Evolutionary conservation across 2,113 vertebrate species (phyloP).

Genomic region (Crotalus helleri): DNA sequence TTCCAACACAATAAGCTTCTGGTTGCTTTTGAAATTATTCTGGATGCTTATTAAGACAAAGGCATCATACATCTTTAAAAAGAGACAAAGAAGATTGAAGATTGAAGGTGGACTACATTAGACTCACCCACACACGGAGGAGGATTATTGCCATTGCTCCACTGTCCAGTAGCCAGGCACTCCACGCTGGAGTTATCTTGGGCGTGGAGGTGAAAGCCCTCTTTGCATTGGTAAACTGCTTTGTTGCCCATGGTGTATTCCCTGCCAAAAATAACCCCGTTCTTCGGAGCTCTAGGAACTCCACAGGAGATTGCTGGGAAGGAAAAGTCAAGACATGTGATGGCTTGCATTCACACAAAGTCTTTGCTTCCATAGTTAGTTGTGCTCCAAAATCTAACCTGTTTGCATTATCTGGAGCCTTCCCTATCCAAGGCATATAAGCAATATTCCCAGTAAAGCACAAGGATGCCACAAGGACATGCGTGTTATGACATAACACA

Average conservation of each 20-base stretch:
- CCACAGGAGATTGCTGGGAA: constrained; percentile 89
- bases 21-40: neutral
- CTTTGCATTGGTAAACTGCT: constrained; percentile 85
- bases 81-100: neutral
- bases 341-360: neutral
- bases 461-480: neutral
- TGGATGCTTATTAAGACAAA: neutral
- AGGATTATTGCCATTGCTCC: constrained; percentile 85
- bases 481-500: neutral
- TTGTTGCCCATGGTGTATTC: constrained; percentile 91
- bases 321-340: neutral
- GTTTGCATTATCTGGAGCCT: neutral
- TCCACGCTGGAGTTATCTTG: constrained; percentile 69
- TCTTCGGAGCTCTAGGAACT: constrained; percentile 83
- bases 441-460: neutral
- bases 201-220: constrained; percentile 82
- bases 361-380: neutral
- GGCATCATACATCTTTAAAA: neutral
- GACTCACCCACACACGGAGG: constrained; percentile 86
- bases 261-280: constrained; percentile 87
- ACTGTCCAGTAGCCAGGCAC: constrained; percentile 87
- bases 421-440: neutral
- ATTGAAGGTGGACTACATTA: neutral
- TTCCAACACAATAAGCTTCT: neutral
- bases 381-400: neutral